A percentile compares a stretch with the other conserved stretches of the same genome.
Evolutionary conservation across 1,140 invertebrate genomes (phyloP).

Genomic region (Ooceraea biroi): DNA sequence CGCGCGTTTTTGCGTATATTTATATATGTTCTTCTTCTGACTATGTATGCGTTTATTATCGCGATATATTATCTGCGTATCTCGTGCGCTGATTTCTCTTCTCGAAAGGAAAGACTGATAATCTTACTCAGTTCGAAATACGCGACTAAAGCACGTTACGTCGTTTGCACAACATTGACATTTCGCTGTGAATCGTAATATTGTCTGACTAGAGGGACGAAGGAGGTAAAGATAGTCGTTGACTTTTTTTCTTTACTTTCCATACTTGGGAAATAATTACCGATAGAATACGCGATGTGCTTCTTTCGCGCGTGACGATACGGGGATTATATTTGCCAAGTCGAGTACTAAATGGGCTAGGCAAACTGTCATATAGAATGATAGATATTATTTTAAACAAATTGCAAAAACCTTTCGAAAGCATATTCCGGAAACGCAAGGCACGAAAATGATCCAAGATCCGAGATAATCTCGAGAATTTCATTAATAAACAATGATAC

Average conservation of each 20-base stretch:
- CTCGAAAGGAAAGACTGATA: constrained; percentile 73
- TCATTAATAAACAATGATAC: constrained; percentile 4
- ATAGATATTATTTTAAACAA: not conserved
- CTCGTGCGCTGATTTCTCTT: constrained; percentile 59
- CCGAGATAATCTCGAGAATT: not conserved
- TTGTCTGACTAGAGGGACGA: constrained; percentile 3
- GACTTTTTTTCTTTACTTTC: constrained; percentile 65
- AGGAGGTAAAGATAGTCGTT: constrained; percentile 15
- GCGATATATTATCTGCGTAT: constrained; percentile 46
- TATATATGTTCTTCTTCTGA: constrained; percentile 52
- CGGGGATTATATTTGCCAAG: not conserved
- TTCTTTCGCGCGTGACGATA: constrained; percentile 42
- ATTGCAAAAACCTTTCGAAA: not conserved
- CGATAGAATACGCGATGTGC: constrained; percentile 42
- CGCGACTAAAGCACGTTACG: constrained; percentile 50
- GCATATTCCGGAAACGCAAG: not conserved
- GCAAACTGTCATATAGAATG: not conserved
- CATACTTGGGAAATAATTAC: constrained; percentile 31
- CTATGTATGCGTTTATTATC: constrained; percentile 61
- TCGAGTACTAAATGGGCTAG: constrained; percentile 11
- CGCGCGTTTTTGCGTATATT: constrained; percentile 52
- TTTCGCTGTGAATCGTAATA: constrained; percentile 63
- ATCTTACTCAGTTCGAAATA: constrained; percentile 66
- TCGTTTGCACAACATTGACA: constrained; percentile 57
- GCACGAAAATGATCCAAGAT: not conserved